These are phyloP conservation scores for Mesoclemmys tuberculata DNA, from an alignment of 2,113 vertebrate genomes.

Conservation along the genomic window DNA sequence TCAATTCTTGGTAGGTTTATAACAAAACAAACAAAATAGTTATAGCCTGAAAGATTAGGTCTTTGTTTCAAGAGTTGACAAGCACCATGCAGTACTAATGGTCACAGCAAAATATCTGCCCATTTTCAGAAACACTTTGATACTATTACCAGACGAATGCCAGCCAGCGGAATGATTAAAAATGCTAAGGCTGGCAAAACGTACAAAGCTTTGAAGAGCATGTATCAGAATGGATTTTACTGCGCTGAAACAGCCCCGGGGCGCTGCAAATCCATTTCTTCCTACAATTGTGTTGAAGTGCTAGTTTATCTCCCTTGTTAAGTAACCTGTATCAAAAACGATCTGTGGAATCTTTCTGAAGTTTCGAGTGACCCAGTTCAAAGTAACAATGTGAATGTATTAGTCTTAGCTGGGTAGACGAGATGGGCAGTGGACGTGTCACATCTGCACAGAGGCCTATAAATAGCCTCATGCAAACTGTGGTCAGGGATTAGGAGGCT, in stretches of 20 bases:
- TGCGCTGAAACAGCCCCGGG: conserved; percentile 4
- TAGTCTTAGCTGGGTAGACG: background rate
- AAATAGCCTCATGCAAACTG: conserved; percentile 47
- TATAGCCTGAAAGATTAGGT: accelerated
- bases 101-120: conserved; percentile 6
- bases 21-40: background rate
- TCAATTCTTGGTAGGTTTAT: background rate
- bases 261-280: conserved; percentile 74
- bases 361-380: conserved; percentile 75
- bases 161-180: conserved; percentile 71
- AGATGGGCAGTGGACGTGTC: background rate
- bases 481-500: background rate
- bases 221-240: conserved; percentile 59
- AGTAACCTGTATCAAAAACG: conserved; percentile 70
- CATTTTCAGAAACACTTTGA: conserved; percentile 17
- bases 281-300: conserved; percentile 37
- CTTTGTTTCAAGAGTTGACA: background rate
- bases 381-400: conserved; percentile 66
- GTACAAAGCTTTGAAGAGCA: conserved; percentile 65
- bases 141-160: conserved; percentile 55
- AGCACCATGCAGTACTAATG: background rate
- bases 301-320: conserved; percentile 70
- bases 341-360: conserved; percentile 66
- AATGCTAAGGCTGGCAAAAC: conserved; percentile 73
- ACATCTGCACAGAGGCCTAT: conserved; percentile 50